phyloP scores from a whole-genome alignment of 1,140 invertebrate species.

The Asobara japonica region DNA sequence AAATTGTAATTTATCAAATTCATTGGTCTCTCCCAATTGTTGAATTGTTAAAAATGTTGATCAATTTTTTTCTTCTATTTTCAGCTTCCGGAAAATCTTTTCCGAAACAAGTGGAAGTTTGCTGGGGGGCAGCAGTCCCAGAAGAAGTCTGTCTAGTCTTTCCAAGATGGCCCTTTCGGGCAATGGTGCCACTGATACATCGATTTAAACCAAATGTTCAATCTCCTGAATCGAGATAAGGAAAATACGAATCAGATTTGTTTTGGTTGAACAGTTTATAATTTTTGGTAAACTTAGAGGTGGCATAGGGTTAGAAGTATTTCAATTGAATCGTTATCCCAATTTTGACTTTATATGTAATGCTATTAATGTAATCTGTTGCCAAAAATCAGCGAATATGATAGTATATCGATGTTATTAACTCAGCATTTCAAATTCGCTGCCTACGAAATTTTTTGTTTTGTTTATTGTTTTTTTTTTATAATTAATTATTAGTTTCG shows the following conservation, averaged over 20 bases:
- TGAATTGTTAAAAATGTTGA: not conserved
- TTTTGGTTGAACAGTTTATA: not conserved
- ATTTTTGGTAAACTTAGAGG: not conserved
- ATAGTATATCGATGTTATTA: slow-evolving; percentile 7
- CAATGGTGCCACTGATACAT: slow-evolving; percentile 61
- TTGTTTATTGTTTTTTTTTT: not conserved
- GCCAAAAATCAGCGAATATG: slow-evolving; percentile 10
- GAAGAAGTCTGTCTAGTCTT: slow-evolving; percentile 76
- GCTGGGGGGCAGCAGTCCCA: slow-evolving; percentile 72
- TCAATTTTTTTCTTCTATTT: slow-evolving; percentile 37
- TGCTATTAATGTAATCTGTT: slow-evolving; percentile 14
- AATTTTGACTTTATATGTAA: not conserved
- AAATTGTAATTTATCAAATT: slow-evolving; percentile 91
- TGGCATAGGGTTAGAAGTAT: not conserved
- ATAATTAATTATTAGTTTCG: too few species aligned
- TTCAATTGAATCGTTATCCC: not conserved
- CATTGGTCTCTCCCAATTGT: not conserved
- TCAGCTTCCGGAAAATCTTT: slow-evolving; percentile 77
- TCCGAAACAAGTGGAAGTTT: slow-evolving; percentile 71
- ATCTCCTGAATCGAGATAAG: not conserved
- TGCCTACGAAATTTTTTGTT: not conserved
- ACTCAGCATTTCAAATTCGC: not conserved
- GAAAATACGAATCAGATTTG: not conserved
- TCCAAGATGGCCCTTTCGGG: slow-evolving; percentile 77
- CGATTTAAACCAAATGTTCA: slow-evolving; percentile 37